phyloP scores from a whole-genome alignment of 2,113 vertebrate species.

The Ellobius talpinus region DNA sequence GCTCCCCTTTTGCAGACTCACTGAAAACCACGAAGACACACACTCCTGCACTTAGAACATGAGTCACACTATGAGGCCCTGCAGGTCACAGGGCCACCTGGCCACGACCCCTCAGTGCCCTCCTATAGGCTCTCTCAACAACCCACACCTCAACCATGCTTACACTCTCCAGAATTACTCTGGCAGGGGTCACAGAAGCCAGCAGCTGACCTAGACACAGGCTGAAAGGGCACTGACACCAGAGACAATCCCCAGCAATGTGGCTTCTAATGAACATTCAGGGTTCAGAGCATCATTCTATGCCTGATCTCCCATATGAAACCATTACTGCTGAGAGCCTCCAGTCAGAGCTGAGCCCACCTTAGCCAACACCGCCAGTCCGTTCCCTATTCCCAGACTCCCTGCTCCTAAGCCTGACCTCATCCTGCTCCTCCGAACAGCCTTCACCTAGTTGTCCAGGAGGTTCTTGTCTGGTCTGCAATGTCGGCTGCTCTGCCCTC shows the following conservation, averaged over 20 bases:
- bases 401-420: not conserved
- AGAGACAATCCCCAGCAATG: not conserved
- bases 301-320: not conserved
- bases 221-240: not conserved
- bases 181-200: not conserved
- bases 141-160: not conserved
- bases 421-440: not conserved
- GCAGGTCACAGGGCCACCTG: not conserved
- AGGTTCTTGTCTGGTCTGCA: not conserved
- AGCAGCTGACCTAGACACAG: not conserved
- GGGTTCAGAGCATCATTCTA: not conserved
- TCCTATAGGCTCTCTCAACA: not conserved
- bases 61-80: not conserved
- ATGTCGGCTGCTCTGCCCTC: not conserved
- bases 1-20: not conserved
- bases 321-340: not conserved
- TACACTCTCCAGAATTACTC: not conserved
- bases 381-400: not conserved
- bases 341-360: not conserved
- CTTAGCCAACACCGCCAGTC: too few relatives aligned
- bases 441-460: not conserved
- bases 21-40: not conserved
- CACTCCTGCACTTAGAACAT: not conserved
- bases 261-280: not conserved
- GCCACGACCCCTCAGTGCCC: not conserved